Conservation (phyloP, 1,140 invertebrate species). For the Platorchestia sp. region DNA sequence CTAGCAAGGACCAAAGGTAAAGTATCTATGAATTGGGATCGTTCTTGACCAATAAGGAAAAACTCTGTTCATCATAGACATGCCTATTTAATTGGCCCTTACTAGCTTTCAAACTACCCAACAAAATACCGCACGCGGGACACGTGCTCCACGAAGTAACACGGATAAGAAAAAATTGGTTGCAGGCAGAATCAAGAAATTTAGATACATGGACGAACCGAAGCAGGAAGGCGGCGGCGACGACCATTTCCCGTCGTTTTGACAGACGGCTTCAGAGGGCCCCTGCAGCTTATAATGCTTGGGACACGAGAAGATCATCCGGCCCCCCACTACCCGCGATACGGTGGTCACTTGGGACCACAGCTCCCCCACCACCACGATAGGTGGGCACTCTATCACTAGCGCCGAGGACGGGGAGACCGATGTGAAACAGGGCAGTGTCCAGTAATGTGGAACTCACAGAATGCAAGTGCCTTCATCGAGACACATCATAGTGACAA, state of each 20-base stretch:
- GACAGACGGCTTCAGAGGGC: slow-evolving; percentile 80
- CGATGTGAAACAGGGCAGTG: neutral
- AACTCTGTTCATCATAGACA: neutral
- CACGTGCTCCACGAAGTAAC: neutral
- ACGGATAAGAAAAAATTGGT: slow-evolving; percentile 56
- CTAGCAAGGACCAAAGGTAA: neutral
- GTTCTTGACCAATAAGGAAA: neutral
- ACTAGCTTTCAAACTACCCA: neutral
- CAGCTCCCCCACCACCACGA: slow-evolving; percentile 55
- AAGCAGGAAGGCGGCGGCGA: slow-evolving; percentile 80
- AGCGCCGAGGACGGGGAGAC: neutral
- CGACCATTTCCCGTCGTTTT: slow-evolving; percentile 85
- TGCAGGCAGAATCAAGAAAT: slow-evolving; percentile 51
- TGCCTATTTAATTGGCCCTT: neutral
- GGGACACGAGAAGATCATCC: slow-evolving; percentile 83
- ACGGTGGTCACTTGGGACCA: slow-evolving; percentile 79
- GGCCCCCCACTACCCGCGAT: slow-evolving; percentile 82
- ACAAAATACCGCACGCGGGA: neutral
- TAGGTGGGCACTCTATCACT: slow-evolving; percentile 67
- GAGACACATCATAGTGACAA: neutral
- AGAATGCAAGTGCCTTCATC: neutral
- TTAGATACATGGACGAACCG: slow-evolving; percentile 36
- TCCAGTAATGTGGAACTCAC: neutral
- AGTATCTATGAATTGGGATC: neutral
- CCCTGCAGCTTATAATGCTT: slow-evolving; percentile 84